Evolutionary conservation across 2,888 invertebrate genomes (phyloP), one percentile per base, ranked within the genome.

Genomic region (Laspeyria flexula): DNA sequence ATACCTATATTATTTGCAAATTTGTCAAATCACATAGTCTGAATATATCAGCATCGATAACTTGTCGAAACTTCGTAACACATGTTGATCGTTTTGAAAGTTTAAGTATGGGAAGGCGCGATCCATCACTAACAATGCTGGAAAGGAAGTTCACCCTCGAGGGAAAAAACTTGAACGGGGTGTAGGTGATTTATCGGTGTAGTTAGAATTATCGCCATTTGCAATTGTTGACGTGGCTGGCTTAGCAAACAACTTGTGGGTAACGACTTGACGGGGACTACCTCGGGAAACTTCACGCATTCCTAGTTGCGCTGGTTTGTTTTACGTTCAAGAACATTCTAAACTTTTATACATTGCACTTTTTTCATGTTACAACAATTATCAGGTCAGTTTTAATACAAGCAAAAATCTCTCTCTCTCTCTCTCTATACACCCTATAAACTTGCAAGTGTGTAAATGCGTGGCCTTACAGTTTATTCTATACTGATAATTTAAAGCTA

Each of bases 151-250:
- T 81, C 81, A 80, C 91, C 90, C 89, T 72, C 65, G 81, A 81
- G 90, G 86, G 67, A 60, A 89, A 91, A 87, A 91, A 88, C 74
- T 90, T 84, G 78, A 83, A 79, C 86, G 82, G 75, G 81, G 79
- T 80, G 80, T 73, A 65, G 80, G 84, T 90, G 91, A 92, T 92
- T 92, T 92, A 92, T 92, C 73, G 87, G 80, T 74, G 84, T 86
- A 90, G 90, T 91, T 90, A 77, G 90, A 91, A 92, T 91, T 92
- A 92, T 90, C 86, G 84, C 90, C 85, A 92, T 90, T 91, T 90
- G 90, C 91, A 91, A 92, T 91, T 91, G 90, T 87, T 87, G 83
- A 77, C 80, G 78, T 75, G 80, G 78, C 77, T 79, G 77, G 81
- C 76, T 73, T 72, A 79, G 82, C 83, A 82, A 86, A 86, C 86